phyloP scores from a whole-genome alignment of 2,888 invertebrate genomes.

The Pterostichus niger region DNA sequence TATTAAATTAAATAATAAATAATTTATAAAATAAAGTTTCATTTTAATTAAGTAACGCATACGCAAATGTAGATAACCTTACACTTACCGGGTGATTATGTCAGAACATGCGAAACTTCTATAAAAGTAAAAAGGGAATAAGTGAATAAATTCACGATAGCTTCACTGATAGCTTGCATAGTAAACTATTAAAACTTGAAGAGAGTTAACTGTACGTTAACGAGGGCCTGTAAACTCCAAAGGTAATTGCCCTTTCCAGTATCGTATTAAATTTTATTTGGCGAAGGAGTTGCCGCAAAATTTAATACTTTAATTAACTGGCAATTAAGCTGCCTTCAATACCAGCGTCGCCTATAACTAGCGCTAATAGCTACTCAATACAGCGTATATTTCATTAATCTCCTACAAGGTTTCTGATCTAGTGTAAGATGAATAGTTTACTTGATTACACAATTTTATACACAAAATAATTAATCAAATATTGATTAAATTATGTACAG shows the following conservation, averaged over 20 bases:
- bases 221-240: too few species aligned
- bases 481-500: too few species aligned
- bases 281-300: neutral
- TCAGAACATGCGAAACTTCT: conserved; percentile 8
- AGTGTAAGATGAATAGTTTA: too few species aligned
- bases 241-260: conserved; percentile 9
- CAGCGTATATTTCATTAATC: conserved; percentile 11
- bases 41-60: conserved; percentile 2
- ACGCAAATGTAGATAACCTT: neutral
- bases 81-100: neutral
- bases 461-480: too few species aligned
- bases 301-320: conserved; percentile 46
- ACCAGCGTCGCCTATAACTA: neutral
- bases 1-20: conserved; percentile 4
- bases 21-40: neutral
- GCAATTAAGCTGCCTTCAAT: conserved; percentile 31
- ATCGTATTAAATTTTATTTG: conserved; percentile 23
- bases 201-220: conserved; percentile 3
- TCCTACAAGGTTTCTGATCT: neutral
- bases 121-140: neutral
- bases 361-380: conserved; percentile 33
- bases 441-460: too few species aligned
- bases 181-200: conserved; percentile 4
- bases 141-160: conserved; percentile 9
- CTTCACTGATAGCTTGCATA: neutral